phyloP scores from a whole-genome alignment of 2,888 invertebrate species.

The Hirtodrosophila duncani region DNA sequence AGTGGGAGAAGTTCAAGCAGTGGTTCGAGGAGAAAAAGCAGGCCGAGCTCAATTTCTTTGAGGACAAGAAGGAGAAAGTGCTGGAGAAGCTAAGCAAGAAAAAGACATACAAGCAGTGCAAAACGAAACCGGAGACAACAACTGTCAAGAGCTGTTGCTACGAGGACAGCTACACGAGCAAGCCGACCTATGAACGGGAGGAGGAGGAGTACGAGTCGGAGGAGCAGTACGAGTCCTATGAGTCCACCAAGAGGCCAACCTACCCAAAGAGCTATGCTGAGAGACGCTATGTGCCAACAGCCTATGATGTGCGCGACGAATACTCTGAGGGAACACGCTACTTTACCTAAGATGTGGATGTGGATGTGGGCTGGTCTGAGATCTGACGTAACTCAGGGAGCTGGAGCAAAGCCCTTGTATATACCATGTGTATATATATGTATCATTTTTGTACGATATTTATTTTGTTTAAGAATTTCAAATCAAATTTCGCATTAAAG shows the following conservation, averaged over 20 bases:
- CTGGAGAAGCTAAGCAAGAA: conserved; percentile 22
- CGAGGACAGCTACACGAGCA: conserved; percentile 1
- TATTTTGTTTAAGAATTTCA: too few relatives aligned
- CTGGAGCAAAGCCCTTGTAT: not conserved
- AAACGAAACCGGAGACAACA: conserved; percentile 22
- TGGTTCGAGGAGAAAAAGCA: conserved; percentile 54
- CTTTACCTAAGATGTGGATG: conserved; percentile 54
- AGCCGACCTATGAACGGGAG: conserved; percentile 4
- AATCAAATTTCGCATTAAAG: too few relatives aligned
- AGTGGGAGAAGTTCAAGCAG: conserved; percentile 54
- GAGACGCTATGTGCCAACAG: conserved; percentile 13
- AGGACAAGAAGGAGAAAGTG: conserved; percentile 42
- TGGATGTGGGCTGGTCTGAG: too few relatives aligned
- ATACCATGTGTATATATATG: too few relatives aligned
- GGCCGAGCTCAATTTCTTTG: conserved; percentile 45
- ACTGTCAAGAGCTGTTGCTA: conserved; percentile 41
- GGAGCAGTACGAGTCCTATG: conserved; percentile 1
- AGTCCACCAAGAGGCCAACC: conserved; percentile 6
- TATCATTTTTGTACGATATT: too few relatives aligned
- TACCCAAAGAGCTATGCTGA: not conserved
- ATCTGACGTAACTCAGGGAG: not conserved
- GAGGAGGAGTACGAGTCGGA: conserved; percentile 16
- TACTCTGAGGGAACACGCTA: conserved; percentile 45
- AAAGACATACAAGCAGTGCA: conserved; percentile 30
- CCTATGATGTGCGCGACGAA: conserved; percentile 50